Base-by-base conservation (phyloP, 2,797 vertebrate genomes). In the Amazonetta brasiliensis region DNA sequence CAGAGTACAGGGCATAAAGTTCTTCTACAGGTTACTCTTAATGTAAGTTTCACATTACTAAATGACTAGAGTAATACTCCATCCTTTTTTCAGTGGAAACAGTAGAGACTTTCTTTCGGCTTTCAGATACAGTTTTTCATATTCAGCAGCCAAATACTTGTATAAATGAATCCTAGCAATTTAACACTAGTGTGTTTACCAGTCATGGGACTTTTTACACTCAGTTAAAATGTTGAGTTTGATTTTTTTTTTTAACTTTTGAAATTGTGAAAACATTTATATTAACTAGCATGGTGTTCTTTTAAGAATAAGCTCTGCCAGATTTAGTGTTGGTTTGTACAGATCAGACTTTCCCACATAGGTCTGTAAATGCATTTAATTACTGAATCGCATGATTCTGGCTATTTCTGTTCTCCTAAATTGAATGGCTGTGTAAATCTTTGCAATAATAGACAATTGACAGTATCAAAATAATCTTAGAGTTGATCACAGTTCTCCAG, bases 311-410 rank as follows among this genome's bases (percentile, higher is more conserved):
- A 20, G 4, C 23, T 90, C 17, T 78, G 20, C 15, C 60, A 74
- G 33, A 31, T 74, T 84, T 82, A 67, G 52, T 75, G 21, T 77
- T 68, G 13, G n/a, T 82, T 92, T 78, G 3, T 64, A 78, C 6
- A 82, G 16, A 28, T 81, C 43, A 79, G 28, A 56, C 39, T 84
- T 91, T 92, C 60, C 67, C 80, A 84, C 31, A 44, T 33, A 90
- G 48, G 56, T 87, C 68, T 87, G 28, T 72, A 92, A 90, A 90
- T 90, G 12, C 9, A 50, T 82, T 88, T 94, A 63, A 82, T 89
- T 96, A 79, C 44, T 87, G 85, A 77, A 90, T 71, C 14, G 3
- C 55, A 64, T 39, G 31, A 89, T 72, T 91, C 55, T 12, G 25
- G 39, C 12, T 79, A 58, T 90, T 90, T 94, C 60, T 88, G 9